These are phyloP conservation scores for Brachionus rubens DNA, from an alignment of 1,140 invertebrate genomes.

Conservation along the genomic window DNA sequence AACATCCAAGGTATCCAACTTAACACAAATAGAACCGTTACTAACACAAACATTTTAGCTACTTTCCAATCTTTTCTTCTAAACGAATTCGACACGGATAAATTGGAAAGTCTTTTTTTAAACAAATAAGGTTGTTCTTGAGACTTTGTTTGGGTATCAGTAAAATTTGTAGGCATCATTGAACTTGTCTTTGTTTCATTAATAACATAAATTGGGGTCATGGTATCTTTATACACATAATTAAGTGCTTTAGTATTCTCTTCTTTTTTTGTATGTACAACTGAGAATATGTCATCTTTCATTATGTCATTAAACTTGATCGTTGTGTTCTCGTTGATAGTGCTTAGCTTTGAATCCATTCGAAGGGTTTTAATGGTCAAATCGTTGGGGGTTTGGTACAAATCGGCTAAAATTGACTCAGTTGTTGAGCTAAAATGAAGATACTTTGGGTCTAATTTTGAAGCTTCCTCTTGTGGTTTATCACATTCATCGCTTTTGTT, in stretches of 20 bases:
- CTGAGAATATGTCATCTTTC: too few relatives aligned
- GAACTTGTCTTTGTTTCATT: neutral
- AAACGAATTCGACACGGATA: slow-evolving; percentile 4
- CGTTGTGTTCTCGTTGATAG: too few relatives aligned
- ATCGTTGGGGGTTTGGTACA: too few relatives aligned
- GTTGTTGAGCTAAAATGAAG: neutral
- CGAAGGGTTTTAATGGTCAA: too few relatives aligned
- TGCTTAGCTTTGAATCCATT: too few relatives aligned
- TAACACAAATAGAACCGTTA: slow-evolving; percentile 23
- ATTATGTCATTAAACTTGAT: too few relatives aligned
- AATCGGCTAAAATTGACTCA: neutral
- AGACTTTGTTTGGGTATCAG: too few relatives aligned
- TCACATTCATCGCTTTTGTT: neutral
- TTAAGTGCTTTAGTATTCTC: neutral
- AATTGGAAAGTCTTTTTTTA: slow-evolving; percentile 4
- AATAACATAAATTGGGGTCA: neutral
- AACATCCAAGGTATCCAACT: slow-evolving; percentile 41
- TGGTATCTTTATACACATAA: neutral
- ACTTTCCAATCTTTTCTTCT: slow-evolving; percentile 32
- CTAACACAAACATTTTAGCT: slow-evolving; percentile 30
- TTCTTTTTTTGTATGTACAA: too few relatives aligned
- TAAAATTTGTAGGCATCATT: too few relatives aligned
- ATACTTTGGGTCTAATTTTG: too few relatives aligned
- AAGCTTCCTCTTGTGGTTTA: neutral
- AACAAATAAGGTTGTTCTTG: neutral